Evolutionary conservation across 2,113 vertebrate species (phyloP).

Genomic region (Rhagologus leucostigma): DNA sequence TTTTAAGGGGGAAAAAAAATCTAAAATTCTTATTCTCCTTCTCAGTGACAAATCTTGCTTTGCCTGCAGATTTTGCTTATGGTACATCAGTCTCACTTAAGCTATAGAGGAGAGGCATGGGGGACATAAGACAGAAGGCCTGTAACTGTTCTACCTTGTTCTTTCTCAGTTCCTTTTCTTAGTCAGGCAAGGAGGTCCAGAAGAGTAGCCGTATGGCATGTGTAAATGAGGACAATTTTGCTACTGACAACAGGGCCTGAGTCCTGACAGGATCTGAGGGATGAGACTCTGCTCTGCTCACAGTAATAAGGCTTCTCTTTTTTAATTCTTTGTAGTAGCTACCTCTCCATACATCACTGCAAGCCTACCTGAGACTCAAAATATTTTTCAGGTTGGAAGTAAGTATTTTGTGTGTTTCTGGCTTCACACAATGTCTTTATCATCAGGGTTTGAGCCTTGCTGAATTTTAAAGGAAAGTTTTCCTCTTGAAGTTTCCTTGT

Average conservation of each 20-base stretch:
- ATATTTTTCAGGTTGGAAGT: not conserved
- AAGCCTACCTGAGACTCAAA: not conserved
- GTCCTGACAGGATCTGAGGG: not conserved
- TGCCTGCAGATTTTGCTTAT: not conserved
- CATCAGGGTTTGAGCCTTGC: not conserved
- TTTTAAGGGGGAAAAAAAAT: not conserved
- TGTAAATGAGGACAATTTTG: not conserved
- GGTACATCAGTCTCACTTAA: not conserved
- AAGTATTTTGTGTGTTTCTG: not conserved
- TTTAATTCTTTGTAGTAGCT: not conserved
- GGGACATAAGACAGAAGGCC: not conserved
- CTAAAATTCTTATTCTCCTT: not conserved
- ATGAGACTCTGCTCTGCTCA: not conserved
- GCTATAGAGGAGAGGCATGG: not conserved
- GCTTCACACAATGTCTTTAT: not conserved
- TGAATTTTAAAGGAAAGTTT: not conserved
- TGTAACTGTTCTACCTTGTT: not conserved
- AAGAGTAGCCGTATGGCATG: not conserved
- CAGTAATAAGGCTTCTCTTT: not conserved
- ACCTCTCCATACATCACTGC: not conserved
- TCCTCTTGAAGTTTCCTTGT: not conserved
- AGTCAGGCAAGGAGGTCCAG: not conserved
- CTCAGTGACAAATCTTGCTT: not conserved
- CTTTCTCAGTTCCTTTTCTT: not conserved
- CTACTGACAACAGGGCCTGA: not conserved